Evolutionary conservation across 2,797 vertebrate genomes (phyloP), one percentile per base, ranked within the genome.

Genomic region (Trematomus bernacchii): DNA sequence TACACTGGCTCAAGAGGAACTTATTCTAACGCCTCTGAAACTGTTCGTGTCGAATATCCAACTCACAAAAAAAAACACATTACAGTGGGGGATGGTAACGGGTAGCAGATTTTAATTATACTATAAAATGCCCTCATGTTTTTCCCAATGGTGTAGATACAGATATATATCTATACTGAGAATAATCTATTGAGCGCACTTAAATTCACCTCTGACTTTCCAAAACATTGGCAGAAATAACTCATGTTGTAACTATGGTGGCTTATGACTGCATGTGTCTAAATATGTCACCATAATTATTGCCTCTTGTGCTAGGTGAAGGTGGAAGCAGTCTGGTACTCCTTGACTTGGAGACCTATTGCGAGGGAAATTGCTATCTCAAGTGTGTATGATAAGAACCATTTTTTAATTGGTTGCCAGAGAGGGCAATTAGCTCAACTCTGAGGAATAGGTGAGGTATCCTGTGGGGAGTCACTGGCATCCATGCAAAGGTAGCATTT

Each of bases 331-430:
- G 74, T 77, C 80, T 71, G 65, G 65, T 71, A 69, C 85, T 92
- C 87, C 84, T 74, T 82, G 90, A 91, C 86, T 91, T 65, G 37
- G 67, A 81, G 88, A 86, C 87, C 76, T 76, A 85, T 82, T 63
- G 82, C 88, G 84, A 89, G 87, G 82, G 82, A 87, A 90, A 92
- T 86, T 88, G 83, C 89, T 69, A 91, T 86, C 88, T 92, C 73
- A 68, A 91, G 84, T 66, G 79, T 54, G 65, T 77, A 87, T 90
- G 85, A 91, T 92, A 91, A 91, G 86, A 78, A 88, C 90, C 80
- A 80, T 76, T 87, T 37, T 9, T 88, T 83, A 92, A 87, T 84
- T 89, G 87, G 85, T 79, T 80, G 76, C 54, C 67, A 77, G 69
- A 82, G 79, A 92, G 90, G 84, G 82, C 81, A 89, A 91, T 87